Base-by-base conservation (phyloP, 2,797 vertebrate genomes). In the Protonibea diacanthus region DNA sequence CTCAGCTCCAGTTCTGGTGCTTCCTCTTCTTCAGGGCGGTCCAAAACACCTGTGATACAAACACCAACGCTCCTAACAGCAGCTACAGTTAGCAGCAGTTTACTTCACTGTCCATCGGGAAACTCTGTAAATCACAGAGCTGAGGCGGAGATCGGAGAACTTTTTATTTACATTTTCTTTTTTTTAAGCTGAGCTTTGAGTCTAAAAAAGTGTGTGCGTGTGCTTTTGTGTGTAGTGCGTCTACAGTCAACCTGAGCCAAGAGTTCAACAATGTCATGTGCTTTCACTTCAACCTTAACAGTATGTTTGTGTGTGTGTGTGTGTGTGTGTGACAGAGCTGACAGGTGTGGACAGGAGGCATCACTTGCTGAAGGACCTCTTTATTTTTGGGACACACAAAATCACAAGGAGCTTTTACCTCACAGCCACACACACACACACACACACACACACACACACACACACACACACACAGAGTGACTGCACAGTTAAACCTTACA, bases 241-340 rank as follows among this genome's bases (percentile, higher is more conserved):
- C 2, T 38, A 6, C 13, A 75, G 53, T 9, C 23, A 11, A 53
- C 74, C 57, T 20, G 63, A 76, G 78, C 76, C 79, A 79, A 38
- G 62, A 79, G 69, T 75, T 82, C 64, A 82, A 23, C 71, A 47
- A 2, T 47, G 72, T 88, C 82, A 84, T 84, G 82, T 81, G 76
- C 68, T 82, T 76, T 80, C 78, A 78, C 74, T 87, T 84, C 44
- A 82, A 45, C 82, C 74, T 65, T 57, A 64, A 76, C 77, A 71
- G 48, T 53, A 57, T 49, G 68, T 23, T 27, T 27, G 51, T 55
- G 5, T 81, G 71, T 81, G 52, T 66, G 59, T 23, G 49, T 21
- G 55, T 81, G 52, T 66, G 59, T 23, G 49, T 21, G 55, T 81
- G 52, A 33, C 15, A 38, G n/a, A 25, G 65, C 21, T 71, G 69